Conservation (phyloP, 2,888 invertebrate genomes). For the Blastobasis lacticolella region DNA sequence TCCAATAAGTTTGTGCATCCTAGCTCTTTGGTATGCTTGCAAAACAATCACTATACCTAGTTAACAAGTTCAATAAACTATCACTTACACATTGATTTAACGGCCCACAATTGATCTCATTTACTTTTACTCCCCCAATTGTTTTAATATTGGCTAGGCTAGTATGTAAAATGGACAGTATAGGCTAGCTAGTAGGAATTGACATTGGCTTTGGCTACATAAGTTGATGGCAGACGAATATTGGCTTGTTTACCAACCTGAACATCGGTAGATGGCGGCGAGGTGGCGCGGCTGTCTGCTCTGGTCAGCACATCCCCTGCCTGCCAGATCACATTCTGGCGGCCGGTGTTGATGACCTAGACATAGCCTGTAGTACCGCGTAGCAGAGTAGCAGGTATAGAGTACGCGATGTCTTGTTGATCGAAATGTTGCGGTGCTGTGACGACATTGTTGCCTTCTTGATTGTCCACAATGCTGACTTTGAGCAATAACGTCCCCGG, state of each 20-base stretch:
- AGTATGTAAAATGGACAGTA: background rate
- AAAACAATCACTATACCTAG: slow-evolving; percentile 12
- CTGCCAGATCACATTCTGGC: slow-evolving; percentile 8
- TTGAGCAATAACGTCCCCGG: slow-evolving; percentile 15
- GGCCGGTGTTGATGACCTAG: slow-evolving; percentile 18
- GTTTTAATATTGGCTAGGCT: background rate
- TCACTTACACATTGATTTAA: slow-evolving; percentile 6
- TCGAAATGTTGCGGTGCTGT: slow-evolving; percentile 16
- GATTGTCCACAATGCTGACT: slow-evolving; percentile 11
- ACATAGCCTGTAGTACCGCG: slow-evolving; percentile 17
- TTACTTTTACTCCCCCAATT: slow-evolving; percentile 3
- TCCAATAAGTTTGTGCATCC: slow-evolving; percentile 18
- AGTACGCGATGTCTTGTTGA: slow-evolving; percentile 15
- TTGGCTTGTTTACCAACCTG: no score
- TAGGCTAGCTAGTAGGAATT: background rate
- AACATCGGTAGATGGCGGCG: no score
- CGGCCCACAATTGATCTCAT: slow-evolving; percentile 5
- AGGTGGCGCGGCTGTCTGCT: slow-evolving; percentile 13
- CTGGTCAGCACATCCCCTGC: slow-evolving; percentile 8
- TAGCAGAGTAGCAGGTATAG: slow-evolving; percentile 18
- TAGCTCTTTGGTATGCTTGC: slow-evolving; percentile 13
- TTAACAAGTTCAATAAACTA: slow-evolving; percentile 8
- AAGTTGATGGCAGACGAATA: slow-evolving; percentile 1
- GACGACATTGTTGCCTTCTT: slow-evolving; percentile 8
- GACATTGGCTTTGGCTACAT: slow-evolving; percentile 5